Conservation (phyloP, 2,888 invertebrate species). For the Drosophila formosana region DNA sequence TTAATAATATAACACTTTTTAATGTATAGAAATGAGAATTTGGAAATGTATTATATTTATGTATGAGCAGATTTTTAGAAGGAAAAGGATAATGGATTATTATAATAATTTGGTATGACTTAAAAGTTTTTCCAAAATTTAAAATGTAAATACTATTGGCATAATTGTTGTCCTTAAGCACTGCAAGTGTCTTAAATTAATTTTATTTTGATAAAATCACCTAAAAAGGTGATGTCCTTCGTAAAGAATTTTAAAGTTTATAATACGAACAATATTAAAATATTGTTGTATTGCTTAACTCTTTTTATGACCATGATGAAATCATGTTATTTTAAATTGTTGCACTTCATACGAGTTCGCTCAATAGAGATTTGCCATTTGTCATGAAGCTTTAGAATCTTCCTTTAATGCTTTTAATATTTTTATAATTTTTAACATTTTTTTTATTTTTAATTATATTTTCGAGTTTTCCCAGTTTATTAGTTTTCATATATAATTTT, state of each 20-base stretch:
- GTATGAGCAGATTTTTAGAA: background rate
- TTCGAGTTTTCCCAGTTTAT: background rate
- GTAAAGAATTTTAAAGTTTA: background rate
- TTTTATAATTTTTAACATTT: background rate
- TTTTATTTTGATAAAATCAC: too few relatives aligned
- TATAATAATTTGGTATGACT: background rate
- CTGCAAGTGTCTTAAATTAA: background rate
- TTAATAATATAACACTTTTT: background rate
- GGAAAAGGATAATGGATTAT: background rate
- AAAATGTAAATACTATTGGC: too few relatives aligned
- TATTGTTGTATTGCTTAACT: too few relatives aligned
- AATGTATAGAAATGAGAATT: background rate
- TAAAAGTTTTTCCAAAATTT: background rate
- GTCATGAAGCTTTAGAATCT: too few relatives aligned
- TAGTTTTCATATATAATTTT: background rate
- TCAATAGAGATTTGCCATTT: too few relatives aligned
- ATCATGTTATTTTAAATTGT: too few relatives aligned
- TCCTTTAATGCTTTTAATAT: background rate
- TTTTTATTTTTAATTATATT: background rate
- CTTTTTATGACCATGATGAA: too few relatives aligned
- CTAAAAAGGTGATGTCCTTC: too few relatives aligned
- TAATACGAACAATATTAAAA: too few relatives aligned
- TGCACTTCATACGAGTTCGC: too few relatives aligned
- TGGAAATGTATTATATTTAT: too few relatives aligned
- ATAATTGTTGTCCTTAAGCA: background rate